Percentiles rank a stretch among this genome's conserved stretches.
Conservation (phyloP, 1,140 invertebrate genomes). For the Caerostris darwini region DNA sequence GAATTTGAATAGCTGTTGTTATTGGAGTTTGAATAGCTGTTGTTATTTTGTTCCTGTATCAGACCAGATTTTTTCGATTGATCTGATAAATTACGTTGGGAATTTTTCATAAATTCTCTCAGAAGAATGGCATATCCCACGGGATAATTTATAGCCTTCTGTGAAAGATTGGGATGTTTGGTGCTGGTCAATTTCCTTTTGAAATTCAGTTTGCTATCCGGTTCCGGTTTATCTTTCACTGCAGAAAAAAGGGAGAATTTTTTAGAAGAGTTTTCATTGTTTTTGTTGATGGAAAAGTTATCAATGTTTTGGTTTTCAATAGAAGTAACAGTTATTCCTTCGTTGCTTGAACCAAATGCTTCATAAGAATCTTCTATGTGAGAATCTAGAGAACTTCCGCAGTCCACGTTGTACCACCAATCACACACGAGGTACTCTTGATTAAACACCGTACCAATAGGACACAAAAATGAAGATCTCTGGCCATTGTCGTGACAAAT, state of each 20-base stretch:
- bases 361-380: slow-evolving; percentile 80
- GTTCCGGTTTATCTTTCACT: not conserved
- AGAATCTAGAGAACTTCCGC: slow-evolving; percentile 79
- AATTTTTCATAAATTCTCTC: slow-evolving; percentile 39
- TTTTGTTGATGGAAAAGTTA: not conserved
- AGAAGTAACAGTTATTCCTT: not conserved
- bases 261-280: not conserved
- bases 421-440: slow-evolving; percentile 84
- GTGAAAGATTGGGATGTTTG: not conserved
- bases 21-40: not conserved
- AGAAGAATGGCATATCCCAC: slow-evolving; percentile 15
- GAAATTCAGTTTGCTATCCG: not conserved
- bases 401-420: slow-evolving; percentile 84
- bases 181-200: not conserved
- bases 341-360: slow-evolving; percentile 18
- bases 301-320: not conserved
- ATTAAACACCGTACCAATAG: slow-evolving; percentile 83
- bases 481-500: slow-evolving; percentile 84
- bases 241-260: not conserved
- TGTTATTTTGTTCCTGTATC: not conserved
- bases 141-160: slow-evolving; percentile 50
- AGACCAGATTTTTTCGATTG: not conserved
- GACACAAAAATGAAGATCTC: slow-evolving; percentile 84
- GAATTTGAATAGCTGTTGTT: not conserved
- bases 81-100: not conserved